Percentiles rank a stretch among this genome's conserved stretches.
Conservation (phyloP, 30 jellyfish, hydroid and myxozoan species). For the Nemopilema nomurai region DNA sequence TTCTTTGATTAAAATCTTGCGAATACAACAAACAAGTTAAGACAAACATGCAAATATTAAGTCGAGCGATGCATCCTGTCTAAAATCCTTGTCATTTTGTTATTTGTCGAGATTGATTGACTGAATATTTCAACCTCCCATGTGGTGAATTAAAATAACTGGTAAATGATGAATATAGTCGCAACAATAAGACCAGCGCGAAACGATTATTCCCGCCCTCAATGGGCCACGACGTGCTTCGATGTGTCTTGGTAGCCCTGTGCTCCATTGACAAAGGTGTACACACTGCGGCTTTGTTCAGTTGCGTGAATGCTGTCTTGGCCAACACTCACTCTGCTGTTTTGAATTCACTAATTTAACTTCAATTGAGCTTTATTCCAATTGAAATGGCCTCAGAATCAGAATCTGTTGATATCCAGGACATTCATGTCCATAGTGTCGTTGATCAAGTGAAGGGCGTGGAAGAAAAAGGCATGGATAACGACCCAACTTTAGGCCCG, state of each 20-base stretch:
- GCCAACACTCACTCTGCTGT: neutral
- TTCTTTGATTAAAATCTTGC: too few relatives aligned
- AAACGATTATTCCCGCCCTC: neutral
- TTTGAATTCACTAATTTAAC: neutral
- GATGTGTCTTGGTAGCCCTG: conserved; percentile 7
- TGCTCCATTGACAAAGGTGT: conserved; percentile 24
- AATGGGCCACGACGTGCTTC: neutral
- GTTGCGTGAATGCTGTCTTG: neutral
- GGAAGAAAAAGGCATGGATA: conserved; percentile 5
- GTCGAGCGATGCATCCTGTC: too few relatives aligned
- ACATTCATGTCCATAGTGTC: conserved; percentile 21
- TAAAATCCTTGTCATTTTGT: too few relatives aligned
- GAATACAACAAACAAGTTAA: too few relatives aligned
- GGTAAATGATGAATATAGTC: too few relatives aligned
- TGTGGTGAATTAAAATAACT: neutral
- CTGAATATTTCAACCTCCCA: neutral
- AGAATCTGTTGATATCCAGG: conserved; percentile 8
- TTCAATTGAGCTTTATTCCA: neutral
- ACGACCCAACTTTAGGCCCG: neutral
- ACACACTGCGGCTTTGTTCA: neutral
- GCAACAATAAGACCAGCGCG: neutral
- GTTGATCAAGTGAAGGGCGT: conserved; percentile 5
- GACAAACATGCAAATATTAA: too few relatives aligned
- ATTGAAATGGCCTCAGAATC: conserved; percentile 24
- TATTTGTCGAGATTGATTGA: too few relatives aligned